Conservation (phyloP, 2,113 vertebrate species). For the Deroptyus accipitrinus region DNA sequence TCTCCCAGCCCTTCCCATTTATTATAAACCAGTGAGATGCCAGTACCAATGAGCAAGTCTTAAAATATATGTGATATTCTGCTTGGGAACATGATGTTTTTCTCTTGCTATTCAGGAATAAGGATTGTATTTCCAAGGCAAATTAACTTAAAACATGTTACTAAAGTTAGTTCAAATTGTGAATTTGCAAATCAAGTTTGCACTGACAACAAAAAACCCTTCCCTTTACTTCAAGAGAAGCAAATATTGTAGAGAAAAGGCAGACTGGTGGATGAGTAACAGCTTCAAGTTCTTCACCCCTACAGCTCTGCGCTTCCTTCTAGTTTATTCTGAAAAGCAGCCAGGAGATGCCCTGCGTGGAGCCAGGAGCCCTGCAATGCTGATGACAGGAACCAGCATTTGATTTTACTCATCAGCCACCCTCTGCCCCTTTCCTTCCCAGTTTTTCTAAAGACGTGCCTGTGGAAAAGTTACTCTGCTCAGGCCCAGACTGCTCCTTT, state of each 20-base stretch:
- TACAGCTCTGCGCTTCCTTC: neutral
- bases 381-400: neutral
- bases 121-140: neutral
- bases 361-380: neutral
- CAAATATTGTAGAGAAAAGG: neutral
- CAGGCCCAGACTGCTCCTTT: neutral
- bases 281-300: neutral
- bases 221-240: neutral
- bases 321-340: constrained; percentile 8
- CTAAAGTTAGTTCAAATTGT: neutral
- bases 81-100: neutral
- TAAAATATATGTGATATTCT: neutral
- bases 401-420: neutral
- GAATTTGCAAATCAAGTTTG: neutral
- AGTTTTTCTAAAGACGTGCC: neutral
- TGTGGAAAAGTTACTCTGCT: neutral
- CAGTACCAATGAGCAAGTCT: neutral
- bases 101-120: neutral
- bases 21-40: neutral
- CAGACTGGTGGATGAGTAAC: neutral
- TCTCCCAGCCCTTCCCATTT: neutral
- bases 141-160: neutral
- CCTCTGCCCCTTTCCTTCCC: neutral
- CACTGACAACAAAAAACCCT: neutral
- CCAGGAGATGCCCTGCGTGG: neutral